These are phyloP conservation scores for Lophius americanus DNA, from an alignment of 2,797 vertebrate genomes.

Conservation along the genomic window DNA sequence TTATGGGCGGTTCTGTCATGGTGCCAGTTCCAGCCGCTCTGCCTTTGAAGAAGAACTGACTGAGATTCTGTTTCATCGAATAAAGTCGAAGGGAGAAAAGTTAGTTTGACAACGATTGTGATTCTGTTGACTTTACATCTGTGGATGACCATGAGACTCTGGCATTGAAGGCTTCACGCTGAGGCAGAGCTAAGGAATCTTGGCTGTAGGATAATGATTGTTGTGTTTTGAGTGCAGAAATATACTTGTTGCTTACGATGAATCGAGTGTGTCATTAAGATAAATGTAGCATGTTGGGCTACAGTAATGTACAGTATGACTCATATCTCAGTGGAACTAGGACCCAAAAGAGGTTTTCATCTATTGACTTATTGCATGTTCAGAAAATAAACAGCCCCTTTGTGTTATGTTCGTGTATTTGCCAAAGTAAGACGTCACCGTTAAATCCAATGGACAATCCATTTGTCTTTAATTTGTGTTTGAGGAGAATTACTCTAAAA, in stretches of 20 bases:
- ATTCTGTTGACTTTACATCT: constrained; percentile 33
- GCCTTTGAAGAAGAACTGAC: constrained; percentile 29
- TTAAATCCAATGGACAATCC: no score
- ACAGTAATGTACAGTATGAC: background rate
- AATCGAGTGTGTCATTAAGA: constrained; percentile 5
- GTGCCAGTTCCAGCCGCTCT: constrained; percentile 14
- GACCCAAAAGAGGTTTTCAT: background rate
- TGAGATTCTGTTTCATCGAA: constrained; percentile 24
- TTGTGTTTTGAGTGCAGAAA: constrained; percentile 18
- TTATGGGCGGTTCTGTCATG: constrained; percentile 10
- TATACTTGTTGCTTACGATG: constrained; percentile 9
- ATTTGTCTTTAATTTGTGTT: no score
- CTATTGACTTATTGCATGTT: background rate
- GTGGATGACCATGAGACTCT: constrained; percentile 3
- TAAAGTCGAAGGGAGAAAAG: constrained; percentile 3
- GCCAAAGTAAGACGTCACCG: no score
- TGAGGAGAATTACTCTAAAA: no score
- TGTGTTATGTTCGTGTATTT: background rate
- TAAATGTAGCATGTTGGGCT: constrained; percentile 8
- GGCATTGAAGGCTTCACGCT: constrained; percentile 11
- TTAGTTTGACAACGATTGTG: constrained; percentile 28
- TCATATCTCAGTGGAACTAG: background rate
- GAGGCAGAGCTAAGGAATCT: constrained; percentile 27
- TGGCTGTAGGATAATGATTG: constrained; percentile 26
- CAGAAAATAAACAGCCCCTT: background rate